phyloP scores from a whole-genome alignment of 2,113 vertebrate species.

The Steatornis caripensis region DNA sequence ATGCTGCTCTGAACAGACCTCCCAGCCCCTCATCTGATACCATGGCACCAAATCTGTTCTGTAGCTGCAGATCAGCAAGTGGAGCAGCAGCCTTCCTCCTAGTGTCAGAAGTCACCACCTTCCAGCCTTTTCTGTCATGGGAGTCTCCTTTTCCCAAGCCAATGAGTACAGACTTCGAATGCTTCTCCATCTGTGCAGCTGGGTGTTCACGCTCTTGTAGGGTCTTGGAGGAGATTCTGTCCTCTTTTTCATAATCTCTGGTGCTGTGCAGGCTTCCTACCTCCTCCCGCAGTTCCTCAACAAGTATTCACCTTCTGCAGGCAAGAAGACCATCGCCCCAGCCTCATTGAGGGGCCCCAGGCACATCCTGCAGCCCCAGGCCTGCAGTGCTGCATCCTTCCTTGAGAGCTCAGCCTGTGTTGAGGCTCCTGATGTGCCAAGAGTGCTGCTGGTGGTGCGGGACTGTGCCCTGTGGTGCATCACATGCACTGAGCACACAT shows the following conservation, averaged over 20 bases:
- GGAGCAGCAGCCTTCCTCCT: neutral
- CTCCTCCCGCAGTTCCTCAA: neutral
- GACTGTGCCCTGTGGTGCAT: neutral
- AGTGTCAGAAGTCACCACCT: neutral
- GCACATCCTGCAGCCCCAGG: neutral
- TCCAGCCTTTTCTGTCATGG: neutral
- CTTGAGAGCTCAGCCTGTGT: neutral
- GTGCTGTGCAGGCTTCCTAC: neutral
- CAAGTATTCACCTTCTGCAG: neutral
- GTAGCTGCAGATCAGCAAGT: neutral
- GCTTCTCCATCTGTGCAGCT: neutral
- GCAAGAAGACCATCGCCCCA: neutral
- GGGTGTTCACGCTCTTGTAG: neutral
- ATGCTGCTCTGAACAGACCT: neutral
- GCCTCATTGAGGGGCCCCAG: fast-evolving
- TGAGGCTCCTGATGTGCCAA: neutral
- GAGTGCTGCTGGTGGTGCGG: neutral
- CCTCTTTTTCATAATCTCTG: neutral
- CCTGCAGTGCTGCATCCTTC: neutral
- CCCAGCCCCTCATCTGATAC: neutral
- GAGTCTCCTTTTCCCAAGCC: neutral
- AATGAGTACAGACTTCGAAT: neutral
- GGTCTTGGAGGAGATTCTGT: neutral
- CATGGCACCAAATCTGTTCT: neutral
- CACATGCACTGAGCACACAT: neutral